Conservation (phyloP, 2,797 vertebrate genomes). For the Otus scops region DNA sequence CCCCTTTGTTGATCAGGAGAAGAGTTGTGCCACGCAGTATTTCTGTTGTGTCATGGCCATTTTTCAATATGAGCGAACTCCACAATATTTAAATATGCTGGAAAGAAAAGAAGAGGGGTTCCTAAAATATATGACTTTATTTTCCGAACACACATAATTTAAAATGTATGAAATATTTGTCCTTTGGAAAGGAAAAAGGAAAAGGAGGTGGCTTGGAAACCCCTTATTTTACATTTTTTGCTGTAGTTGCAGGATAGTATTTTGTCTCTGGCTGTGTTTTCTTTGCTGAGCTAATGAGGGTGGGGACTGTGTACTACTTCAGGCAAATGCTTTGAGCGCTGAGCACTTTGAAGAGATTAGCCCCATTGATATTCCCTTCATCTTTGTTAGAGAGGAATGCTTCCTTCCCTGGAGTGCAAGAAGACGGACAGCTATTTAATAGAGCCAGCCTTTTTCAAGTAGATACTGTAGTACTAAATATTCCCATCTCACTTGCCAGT, state of each 20-base stretch:
- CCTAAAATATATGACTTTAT: not conserved
- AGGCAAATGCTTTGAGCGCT: conserved; percentile 69
- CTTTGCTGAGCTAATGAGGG: conserved; percentile 68
- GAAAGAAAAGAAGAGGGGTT: not conserved
- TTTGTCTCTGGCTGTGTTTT: conserved; percentile 60
- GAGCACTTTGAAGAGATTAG: conserved; percentile 75
- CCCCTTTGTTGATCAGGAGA: not conserved
- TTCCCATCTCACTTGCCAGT: conserved; percentile 30
- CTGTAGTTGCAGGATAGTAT: not conserved
- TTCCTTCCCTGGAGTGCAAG: conserved; percentile 61
- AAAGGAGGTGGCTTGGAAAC: conserved; percentile 17
- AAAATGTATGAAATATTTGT: conserved; percentile 10
- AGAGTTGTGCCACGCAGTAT: not conserved
- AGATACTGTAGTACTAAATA: conserved; percentile 50
- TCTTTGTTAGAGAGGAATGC: conserved; percentile 51
- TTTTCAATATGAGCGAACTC: not conserved
- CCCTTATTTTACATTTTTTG: conserved; percentile 9
- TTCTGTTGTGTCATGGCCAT: not conserved
- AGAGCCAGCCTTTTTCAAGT: conserved; percentile 64
- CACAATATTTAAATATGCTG: not conserved
- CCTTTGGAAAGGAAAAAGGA: conserved; percentile 31
- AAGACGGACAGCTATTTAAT: conserved; percentile 71
- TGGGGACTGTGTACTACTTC: conserved; percentile 43
- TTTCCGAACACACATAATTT: not conserved
- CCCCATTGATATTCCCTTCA: conserved; percentile 74